These are phyloP conservation scores for Ormyrus labotus DNA, from an alignment of 2,888 invertebrate species.

Conservation along the genomic window DNA sequence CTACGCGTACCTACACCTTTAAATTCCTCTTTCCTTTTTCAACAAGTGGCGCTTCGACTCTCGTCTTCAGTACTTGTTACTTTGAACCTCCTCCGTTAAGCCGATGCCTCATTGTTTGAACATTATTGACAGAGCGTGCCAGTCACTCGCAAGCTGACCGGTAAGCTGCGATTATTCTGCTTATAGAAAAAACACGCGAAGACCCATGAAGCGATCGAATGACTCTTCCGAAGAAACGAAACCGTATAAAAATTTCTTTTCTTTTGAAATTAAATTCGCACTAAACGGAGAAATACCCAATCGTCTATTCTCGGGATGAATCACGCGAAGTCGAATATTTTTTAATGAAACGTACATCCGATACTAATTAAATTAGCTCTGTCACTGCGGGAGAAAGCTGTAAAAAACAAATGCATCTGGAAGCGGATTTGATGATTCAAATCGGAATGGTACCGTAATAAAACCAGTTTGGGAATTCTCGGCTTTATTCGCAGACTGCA, in stretches of 20 bases:
- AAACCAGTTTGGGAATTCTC: conserved; percentile 44
- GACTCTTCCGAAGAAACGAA: too few species aligned
- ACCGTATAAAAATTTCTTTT: too few species aligned
- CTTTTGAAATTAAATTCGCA: too few species aligned
- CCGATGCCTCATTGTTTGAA: conserved; percentile 53
- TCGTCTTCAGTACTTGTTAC: background rate
- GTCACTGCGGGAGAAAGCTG: background rate
- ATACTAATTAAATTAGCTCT: too few species aligned
- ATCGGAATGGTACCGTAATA: conserved; percentile 41
- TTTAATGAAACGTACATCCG: too few species aligned
- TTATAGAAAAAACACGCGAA: too few species aligned
- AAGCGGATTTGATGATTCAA: conserved; percentile 49
- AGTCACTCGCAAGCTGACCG: too few species aligned
- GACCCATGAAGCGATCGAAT: too few species aligned
- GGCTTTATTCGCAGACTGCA: conserved; percentile 23
- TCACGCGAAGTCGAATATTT: too few species aligned
- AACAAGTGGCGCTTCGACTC: conserved; percentile 47
- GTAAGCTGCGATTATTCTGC: too few species aligned
- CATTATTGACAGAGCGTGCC: background rate
- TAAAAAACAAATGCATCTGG: background rate
- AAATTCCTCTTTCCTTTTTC: conserved; percentile 28
- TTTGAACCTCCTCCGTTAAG: background rate
- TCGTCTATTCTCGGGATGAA: too few species aligned
- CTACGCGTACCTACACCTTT: conserved; percentile 35
- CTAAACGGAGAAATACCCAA: too few species aligned